Conservation (phyloP, 1,140 invertebrate species). For the Lordiphosa clarofinis region DNA sequence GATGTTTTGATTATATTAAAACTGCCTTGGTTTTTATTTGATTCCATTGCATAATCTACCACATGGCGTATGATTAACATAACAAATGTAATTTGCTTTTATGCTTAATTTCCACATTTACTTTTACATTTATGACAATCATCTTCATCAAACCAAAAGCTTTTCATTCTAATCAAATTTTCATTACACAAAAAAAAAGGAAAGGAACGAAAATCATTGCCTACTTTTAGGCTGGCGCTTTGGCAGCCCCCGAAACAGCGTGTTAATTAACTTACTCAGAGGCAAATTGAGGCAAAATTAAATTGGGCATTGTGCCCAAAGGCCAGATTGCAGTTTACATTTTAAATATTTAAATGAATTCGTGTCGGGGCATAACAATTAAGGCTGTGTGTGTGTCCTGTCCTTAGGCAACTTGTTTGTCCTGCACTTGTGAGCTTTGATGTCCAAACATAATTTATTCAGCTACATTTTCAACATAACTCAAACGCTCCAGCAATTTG, state of each 20-base stretch:
- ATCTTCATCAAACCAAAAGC: too few relatives aligned
- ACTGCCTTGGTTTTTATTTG: conserved; percentile 25
- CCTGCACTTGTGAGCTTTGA: conserved; percentile 9
- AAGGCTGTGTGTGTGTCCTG: background rate
- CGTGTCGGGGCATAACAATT: conserved; percentile 14
- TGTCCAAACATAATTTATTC: conserved; percentile 28
- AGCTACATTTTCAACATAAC: conserved; percentile 13
- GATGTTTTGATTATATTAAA: conserved; percentile 54
- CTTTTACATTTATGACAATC: too few relatives aligned
- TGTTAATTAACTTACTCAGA: conserved; percentile 8
- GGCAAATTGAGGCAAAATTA: conserved; percentile 38
- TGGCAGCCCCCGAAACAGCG: too few relatives aligned
- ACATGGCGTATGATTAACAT: too few relatives aligned
- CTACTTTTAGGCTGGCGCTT: too few relatives aligned
- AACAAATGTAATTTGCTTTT: background rate
- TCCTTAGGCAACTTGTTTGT: conserved; percentile 18
- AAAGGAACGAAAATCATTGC: too few relatives aligned
- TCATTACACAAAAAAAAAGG: too few relatives aligned
- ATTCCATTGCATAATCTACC: conserved; percentile 19
- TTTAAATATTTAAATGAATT: conserved; percentile 43
- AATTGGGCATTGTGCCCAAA: conserved; percentile 33
- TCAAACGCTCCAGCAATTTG: conserved; percentile 19
- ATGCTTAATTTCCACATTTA: too few relatives aligned
- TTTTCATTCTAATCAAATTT: too few relatives aligned
- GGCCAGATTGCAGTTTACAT: conserved; percentile 7